These are phyloP conservation scores for Clarias macrocephalus DNA, from an alignment of 2,113 vertebrate species.

Conservation along the genomic window DNA sequence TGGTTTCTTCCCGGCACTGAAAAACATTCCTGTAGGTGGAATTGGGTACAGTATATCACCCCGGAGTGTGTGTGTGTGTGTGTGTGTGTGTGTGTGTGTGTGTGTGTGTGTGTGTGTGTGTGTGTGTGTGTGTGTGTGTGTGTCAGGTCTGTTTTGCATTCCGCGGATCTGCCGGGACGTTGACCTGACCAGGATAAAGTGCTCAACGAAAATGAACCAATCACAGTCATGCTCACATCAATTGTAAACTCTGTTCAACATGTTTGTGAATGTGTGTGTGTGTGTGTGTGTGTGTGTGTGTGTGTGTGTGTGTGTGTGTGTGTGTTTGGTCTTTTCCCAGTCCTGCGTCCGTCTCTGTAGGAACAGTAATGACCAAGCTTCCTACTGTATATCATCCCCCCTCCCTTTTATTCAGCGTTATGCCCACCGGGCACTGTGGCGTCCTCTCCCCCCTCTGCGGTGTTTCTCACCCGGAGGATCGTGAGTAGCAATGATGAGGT, in stretches of 20 bases:
- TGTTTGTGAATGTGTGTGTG: background rate
- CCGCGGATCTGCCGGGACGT: background rate
- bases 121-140: background rate
- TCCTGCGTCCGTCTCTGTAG: background rate
- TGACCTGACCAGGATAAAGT: background rate
- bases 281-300: background rate
- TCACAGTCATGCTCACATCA: background rate
- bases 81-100: background rate
- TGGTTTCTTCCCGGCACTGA: background rate
- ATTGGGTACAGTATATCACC: background rate
- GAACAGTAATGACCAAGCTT: slow-evolving; percentile 17
- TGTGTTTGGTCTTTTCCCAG: slow-evolving; percentile 11
- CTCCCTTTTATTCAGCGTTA: background rate
- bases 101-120: background rate
- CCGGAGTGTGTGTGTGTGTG: background rate
- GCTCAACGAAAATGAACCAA: background rate
- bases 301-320: background rate
- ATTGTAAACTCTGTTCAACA: background rate
- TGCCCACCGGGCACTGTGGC: slow-evolving; percentile 11
- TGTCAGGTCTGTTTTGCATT: too few relatives aligned
- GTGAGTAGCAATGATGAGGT: slow-evolving; percentile 66
- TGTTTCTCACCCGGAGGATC: slow-evolving; percentile 66
- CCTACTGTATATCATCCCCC: background rate
- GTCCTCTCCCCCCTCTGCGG: slow-evolving; percentile 58
- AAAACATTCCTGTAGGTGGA: background rate